Percentiles rank a stretch among this genome's conserved stretches.
These are phyloP conservation scores for Thaleichthys pacificus DNA, from an alignment of 2,797 vertebrate species.

Conservation along the genomic window DNA sequence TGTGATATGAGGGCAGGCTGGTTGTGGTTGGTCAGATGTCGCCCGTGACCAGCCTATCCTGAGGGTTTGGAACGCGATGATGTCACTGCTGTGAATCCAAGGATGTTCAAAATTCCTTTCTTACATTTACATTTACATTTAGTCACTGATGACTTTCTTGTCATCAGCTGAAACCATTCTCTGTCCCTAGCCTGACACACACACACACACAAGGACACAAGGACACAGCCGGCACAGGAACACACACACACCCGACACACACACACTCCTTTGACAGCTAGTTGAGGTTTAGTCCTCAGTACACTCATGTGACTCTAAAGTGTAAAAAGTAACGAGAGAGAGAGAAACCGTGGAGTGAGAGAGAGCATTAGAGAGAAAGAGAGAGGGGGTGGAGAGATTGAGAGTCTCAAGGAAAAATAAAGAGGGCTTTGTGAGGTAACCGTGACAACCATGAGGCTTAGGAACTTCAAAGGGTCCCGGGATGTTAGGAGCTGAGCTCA, in stretches of 20 bases:
- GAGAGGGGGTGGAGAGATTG: conserved; percentile 19
- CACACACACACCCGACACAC: background rate
- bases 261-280: background rate
- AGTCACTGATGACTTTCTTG: too few species aligned
- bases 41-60: conserved; percentile 30
- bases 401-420: conserved; percentile 39
- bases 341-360: conserved; percentile 9
- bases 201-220: too few species aligned
- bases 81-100: conserved; percentile 38
- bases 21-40: conserved; percentile 38
- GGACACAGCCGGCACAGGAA: too few species aligned
- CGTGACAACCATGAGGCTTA: conserved; percentile 51
- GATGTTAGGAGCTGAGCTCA: background rate
- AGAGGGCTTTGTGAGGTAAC: conserved; percentile 67
- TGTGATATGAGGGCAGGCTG: conserved; percentile 13
- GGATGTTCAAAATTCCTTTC: conserved; percentile 17
- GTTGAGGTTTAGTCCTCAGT: conserved; percentile 10
- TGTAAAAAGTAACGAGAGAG: conserved; percentile 17
- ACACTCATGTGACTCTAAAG: conserved; percentile 7
- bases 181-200: conserved; percentile 25
- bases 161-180: conserved; percentile 18
- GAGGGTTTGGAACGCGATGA: conserved; percentile 25
- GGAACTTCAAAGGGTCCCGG: conserved; percentile 44
- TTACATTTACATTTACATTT: too few species aligned
- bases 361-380: conserved; percentile 29